Evolutionary conservation across 2,888 invertebrate species (phyloP).

Genomic region (Hermaeophaga mercurialis): DNA sequence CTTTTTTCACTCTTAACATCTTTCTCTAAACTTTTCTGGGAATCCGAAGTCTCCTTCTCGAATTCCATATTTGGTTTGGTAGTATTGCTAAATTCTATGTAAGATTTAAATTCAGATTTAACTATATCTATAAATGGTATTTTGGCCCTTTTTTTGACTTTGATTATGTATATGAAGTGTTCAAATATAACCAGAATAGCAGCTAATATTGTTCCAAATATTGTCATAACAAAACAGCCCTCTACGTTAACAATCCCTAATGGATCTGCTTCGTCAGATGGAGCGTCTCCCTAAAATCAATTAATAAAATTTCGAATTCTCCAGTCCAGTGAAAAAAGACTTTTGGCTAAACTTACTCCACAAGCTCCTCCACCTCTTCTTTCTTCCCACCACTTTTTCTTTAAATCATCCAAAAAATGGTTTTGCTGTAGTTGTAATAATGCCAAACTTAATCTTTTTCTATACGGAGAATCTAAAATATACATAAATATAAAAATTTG

Average conservation of each 20-base stretch:
- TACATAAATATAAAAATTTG: too few species aligned
- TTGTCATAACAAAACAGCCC: constrained; percentile 49
- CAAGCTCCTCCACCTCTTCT: constrained; percentile 70
- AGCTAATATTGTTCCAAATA: constrained; percentile 45
- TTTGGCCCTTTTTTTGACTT: constrained; percentile 38
- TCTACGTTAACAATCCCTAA: constrained; percentile 47
- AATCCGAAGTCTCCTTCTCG: constrained; percentile 18
- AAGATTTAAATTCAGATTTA: constrained; percentile 42
- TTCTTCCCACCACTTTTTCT: constrained; percentile 81
- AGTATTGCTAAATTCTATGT: constrained; percentile 44
- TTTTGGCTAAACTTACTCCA: constrained; percentile 60
- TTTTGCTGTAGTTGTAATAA: constrained; percentile 75
- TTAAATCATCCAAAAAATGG: constrained; percentile 71
- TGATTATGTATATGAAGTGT: constrained; percentile 37
- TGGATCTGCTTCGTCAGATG: constrained; percentile 43
- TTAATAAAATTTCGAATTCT: neutral
- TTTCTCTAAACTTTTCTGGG: constrained; percentile 22
- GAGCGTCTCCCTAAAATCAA: constrained; percentile 37
- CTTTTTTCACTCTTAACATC: constrained; percentile 22
- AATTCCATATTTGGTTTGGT: constrained; percentile 43
- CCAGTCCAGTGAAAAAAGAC: too few species aligned
- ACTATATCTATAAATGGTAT: constrained; percentile 39
- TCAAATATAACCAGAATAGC: constrained; percentile 43
- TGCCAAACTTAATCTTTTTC: constrained; percentile 71
- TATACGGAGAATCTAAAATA: constrained; percentile 64